Conservation (phyloP, 2,888 invertebrate species). For the Sinopyrophorus schimmeli region DNA sequence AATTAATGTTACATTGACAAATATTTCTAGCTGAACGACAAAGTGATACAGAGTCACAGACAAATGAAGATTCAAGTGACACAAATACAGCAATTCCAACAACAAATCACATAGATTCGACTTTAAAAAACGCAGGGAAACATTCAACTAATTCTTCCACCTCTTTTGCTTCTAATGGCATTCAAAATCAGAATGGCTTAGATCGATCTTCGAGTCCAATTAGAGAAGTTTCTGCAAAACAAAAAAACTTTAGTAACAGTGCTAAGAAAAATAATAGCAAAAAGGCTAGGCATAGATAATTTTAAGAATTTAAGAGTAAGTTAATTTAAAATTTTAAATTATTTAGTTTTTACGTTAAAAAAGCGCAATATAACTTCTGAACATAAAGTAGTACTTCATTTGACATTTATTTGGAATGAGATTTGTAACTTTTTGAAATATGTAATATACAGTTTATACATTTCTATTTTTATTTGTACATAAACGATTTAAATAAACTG, state of each 20-base stretch:
- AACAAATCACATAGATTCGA: slow-evolving; percentile 51
- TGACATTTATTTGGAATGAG: too few relatives aligned
- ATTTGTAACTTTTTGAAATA: too few relatives aligned
- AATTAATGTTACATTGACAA: slow-evolving; percentile 37
- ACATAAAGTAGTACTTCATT: too few relatives aligned
- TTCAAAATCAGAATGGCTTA: slow-evolving; percentile 49
- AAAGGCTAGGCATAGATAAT: slow-evolving; percentile 80
- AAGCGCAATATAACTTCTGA: too few relatives aligned
- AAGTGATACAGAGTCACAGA: slow-evolving; percentile 87
- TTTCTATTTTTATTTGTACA: too few relatives aligned
- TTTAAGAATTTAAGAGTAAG: too few relatives aligned
- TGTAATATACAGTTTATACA: too few relatives aligned
- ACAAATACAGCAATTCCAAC: slow-evolving; percentile 58
- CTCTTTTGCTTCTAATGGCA: slow-evolving; percentile 46
- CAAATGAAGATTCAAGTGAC: slow-evolving; percentile 74
- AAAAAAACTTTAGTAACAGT: slow-evolving; percentile 59
- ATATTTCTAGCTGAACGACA: slow-evolving; percentile 72
- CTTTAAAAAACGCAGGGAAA: slow-evolving; percentile 53
- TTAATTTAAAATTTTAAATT: too few relatives aligned
- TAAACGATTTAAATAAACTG: too few relatives aligned
- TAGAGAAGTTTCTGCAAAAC: slow-evolving; percentile 71
- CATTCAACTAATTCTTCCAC: slow-evolving; percentile 47
- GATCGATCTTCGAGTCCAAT: slow-evolving; percentile 49
- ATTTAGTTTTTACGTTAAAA: too few relatives aligned
- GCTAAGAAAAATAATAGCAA: slow-evolving; percentile 80